phyloP scores from a whole-genome alignment of 2,797 vertebrate species.

The Phoebastria nigripes region DNA sequence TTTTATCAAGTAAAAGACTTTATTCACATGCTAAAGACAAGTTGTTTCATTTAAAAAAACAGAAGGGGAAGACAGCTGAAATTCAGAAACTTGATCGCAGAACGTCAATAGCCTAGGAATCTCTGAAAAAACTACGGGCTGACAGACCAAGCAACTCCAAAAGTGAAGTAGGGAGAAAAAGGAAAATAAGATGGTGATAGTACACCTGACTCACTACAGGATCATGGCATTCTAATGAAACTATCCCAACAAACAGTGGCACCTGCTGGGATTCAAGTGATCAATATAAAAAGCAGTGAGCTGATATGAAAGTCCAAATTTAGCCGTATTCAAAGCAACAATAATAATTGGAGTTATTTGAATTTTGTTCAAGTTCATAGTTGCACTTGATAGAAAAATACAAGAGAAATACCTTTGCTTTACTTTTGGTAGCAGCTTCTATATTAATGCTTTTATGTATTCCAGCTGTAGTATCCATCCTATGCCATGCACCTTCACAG shows the following conservation, averaged over 20 bases:
- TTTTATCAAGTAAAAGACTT: background rate
- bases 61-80: background rate
- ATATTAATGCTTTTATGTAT: background rate
- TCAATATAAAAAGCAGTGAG: background rate
- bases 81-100: background rate
- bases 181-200: background rate
- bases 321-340: background rate
- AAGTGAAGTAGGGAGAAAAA: background rate
- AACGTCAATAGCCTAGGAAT: background rate
- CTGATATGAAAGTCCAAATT: background rate
- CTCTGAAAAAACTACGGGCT: background rate
- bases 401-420: constrained; percentile 53
- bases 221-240: background rate
- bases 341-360: accelerated
- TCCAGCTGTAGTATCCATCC: background rate
- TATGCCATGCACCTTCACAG: constrained; percentile 23
- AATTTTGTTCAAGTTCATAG: background rate
- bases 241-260: background rate
- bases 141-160: background rate
- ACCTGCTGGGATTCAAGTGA: background rate
- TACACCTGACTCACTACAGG: background rate
- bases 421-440: background rate
- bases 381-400: background rate
- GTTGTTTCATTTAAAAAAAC: background rate
- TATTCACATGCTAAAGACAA: background rate